Base-by-base conservation (phyloP, 2,888 invertebrate species). In the Eurytoma californica region DNA sequence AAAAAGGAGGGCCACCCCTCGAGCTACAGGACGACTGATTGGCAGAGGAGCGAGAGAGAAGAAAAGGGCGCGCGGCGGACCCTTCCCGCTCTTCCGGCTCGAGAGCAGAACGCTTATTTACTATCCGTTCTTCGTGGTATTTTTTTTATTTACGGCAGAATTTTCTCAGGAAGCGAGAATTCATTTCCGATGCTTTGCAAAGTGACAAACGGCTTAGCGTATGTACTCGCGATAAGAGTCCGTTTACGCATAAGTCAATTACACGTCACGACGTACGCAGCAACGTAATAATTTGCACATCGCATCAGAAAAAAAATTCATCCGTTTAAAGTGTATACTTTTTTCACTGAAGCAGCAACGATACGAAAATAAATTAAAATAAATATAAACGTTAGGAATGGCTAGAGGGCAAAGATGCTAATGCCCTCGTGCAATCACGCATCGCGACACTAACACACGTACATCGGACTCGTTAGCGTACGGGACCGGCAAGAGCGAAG, bases 1-100 rank as follows among this genome's bases (percentile, higher is more conserved):
- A n/a, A 58, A 18, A 14, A 39, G 39, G 39, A 39, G 39, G 39
- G 39, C 39, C 39, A 39, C 39, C 18, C 72, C 65, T 65, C 60
- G 39, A 39, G 65, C 47, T 58, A 13, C 12, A 51, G 63, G 70
- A 66, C 76, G 72, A 76, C 75, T 80, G 79, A 80, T 80, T 80
- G 79, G 72, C 72, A 60, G 67, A 14, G 12, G 63, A 69, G 39
- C 20, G 20, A n/a, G 69, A 58, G 47, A 13, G 65, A 47, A 5
- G n/a, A 39, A 30, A 55, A 47, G 53, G 16, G 53, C 12, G 16
- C 7, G 53, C 4, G 53, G 14, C 30, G 61, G 30, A n/a, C 30
- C n/a, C 61, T 63, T 28, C 39, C 14, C 58, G 51, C 49, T 75
- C 20, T 53, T 13, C 30, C 14, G n/a, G 14, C 39, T 47, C 39